Conservation (phyloP, 2,797 vertebrate genomes). For the Centropyge bicolor region DNA sequence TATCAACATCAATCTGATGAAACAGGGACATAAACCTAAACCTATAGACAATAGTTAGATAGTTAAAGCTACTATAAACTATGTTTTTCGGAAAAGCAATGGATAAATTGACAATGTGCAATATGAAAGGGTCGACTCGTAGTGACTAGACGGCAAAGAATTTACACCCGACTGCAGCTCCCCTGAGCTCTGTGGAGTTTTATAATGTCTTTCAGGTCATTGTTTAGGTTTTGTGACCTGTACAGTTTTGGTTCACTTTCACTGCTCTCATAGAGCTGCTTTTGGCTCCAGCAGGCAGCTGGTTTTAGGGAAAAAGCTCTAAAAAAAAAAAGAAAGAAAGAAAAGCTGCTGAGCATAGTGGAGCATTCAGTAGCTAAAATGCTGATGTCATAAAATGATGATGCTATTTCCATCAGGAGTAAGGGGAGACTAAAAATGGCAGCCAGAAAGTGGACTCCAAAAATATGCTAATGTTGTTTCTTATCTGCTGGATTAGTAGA, state of each 20-base stretch:
- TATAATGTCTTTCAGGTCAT: slow-evolving; percentile 11
- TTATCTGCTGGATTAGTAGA: not conserved
- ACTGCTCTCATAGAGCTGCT: not conserved
- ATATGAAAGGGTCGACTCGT: not conserved
- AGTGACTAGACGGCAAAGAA: slow-evolving; percentile 7
- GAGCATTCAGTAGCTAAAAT: no score
- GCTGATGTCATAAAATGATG: no score
- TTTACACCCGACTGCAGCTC: slow-evolving; percentile 6
- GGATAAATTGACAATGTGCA: not conserved
- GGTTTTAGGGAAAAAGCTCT: no score
- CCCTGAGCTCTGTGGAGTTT: not conserved
- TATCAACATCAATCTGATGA: not conserved
- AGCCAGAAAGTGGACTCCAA: not conserved
- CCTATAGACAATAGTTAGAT: not conserved
- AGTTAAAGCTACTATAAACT: not conserved
- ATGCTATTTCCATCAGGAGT: no score
- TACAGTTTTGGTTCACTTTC: slow-evolving; percentile 19
- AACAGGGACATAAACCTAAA: not conserved
- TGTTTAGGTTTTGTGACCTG: slow-evolving; percentile 30
- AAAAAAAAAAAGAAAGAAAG: no score
- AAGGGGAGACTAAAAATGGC: no score
- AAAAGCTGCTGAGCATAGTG: not conserved
- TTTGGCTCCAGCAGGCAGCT: not conserved
- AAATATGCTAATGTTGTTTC: not conserved
- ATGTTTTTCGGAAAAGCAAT: not conserved